These are phyloP conservation scores for Pyrocoelia pectoralis DNA, from an alignment of 2,888 invertebrate species.

Conservation along the genomic window DNA sequence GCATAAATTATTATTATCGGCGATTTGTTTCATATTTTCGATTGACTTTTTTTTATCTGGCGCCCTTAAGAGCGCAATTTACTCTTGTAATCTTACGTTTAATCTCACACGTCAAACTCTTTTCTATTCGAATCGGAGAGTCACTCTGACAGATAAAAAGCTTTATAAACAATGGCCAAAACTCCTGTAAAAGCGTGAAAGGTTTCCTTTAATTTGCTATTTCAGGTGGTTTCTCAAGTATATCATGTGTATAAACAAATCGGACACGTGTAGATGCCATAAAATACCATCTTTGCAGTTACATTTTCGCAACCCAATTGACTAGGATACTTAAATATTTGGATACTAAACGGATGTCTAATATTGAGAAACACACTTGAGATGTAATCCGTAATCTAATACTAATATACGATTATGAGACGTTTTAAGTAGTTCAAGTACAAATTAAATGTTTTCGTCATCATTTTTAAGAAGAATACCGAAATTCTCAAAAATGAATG, in stretches of 20 bases:
- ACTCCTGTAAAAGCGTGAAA: not conserved
- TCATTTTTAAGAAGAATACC: too few species aligned
- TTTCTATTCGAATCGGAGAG: constrained; percentile 28
- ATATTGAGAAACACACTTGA: not conserved
- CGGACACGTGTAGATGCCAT: constrained; percentile 38
- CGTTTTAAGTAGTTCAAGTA: too few species aligned
- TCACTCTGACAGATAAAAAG: constrained; percentile 17
- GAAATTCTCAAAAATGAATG: too few species aligned
- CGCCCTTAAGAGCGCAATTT: not conserved
- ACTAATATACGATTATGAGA: too few species aligned
- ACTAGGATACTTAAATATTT: constrained; percentile 1
- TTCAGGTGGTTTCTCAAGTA: constrained; percentile 48
- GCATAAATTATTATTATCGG: not conserved
- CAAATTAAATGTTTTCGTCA: too few species aligned
- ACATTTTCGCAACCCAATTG: constrained; percentile 5
- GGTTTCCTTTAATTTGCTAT: constrained; percentile 45
- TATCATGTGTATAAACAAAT: constrained; percentile 41
- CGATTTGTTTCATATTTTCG: not conserved
- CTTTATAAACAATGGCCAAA: constrained; percentile 1
- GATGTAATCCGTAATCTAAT: too few species aligned
- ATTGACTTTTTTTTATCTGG: not conserved
- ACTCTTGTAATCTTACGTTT: constrained; percentile 20
- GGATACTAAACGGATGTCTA: constrained; percentile 7
- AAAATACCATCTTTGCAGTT: not conserved
- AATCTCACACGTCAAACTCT: constrained; percentile 26